A percentile compares a stretch with the other conserved stretches of the same genome.
Evolutionary conservation across 2,888 invertebrate genomes (phyloP).

Genomic region (Watsonalla binaria): DNA sequence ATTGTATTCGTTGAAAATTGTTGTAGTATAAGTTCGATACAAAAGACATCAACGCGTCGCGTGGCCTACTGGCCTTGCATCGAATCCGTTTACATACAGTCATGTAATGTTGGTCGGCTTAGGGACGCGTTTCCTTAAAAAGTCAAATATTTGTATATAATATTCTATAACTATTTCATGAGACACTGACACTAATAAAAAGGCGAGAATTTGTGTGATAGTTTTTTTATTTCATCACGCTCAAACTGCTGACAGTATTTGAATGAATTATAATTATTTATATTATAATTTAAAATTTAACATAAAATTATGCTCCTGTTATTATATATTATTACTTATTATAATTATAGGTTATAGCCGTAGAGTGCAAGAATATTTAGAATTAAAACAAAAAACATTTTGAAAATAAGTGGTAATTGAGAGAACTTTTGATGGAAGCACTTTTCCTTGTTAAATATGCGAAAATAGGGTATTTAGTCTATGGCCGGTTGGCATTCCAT

Average conservation of each 20-base stretch:
- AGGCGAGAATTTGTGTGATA: no score
- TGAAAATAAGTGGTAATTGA: no score
- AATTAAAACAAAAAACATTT: no score
- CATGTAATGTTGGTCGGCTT: no score
- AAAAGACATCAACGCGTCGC: constrained; percentile 32
- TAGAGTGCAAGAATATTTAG: background rate
- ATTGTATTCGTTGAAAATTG: background rate
- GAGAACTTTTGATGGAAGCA: constrained; percentile 7
- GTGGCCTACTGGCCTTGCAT: constrained; percentile 5
- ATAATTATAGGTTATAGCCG: no score
- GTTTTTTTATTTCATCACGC: no score
- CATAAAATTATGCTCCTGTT: no score
- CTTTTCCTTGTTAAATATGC: constrained; percentile 19
- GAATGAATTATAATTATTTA: no score
- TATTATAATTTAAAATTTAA: no score
- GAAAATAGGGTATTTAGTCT: constrained; percentile 28
- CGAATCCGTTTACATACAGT: background rate
- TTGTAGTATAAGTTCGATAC: constrained; percentile 9
- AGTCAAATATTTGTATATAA: background rate
- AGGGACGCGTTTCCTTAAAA: background rate
- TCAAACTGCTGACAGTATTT: no score
- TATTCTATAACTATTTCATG: background rate
- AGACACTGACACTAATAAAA: background rate
- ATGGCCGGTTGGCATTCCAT: constrained; percentile 26
- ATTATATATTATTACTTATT: no score